phyloP scores from a whole-genome alignment of 2,797 vertebrate species.

The Sebastes cheni region DNA sequence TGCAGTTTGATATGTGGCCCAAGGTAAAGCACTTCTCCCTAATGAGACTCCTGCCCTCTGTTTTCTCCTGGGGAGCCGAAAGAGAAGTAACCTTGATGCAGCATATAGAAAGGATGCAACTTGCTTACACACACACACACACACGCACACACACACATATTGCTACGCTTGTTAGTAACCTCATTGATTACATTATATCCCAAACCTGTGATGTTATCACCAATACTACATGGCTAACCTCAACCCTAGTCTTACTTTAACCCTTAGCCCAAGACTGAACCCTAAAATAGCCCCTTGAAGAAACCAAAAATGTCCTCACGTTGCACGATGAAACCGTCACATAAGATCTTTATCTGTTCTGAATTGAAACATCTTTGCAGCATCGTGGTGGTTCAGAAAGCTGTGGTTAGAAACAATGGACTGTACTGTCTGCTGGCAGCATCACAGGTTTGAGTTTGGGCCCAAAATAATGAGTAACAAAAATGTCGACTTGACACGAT shows the following conservation, averaged over 20 bases:
- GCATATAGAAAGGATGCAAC: constrained; percentile 56
- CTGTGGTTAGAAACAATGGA: not conserved
- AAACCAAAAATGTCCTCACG: not conserved
- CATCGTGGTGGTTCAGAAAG: not conserved
- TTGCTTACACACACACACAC: constrained; percentile 27
- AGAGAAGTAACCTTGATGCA: constrained; percentile 72
- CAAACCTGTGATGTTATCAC: not conserved
- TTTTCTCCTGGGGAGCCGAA: constrained; percentile 62
- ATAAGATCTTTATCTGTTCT: not conserved
- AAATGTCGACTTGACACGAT: not conserved
- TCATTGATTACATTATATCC: constrained; percentile 12
- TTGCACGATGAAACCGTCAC: not conserved
- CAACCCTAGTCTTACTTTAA: not conserved
- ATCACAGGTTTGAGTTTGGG: not conserved
- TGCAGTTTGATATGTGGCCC: constrained; percentile 72
- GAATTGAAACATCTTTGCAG: not conserved
- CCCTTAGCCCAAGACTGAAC: not conserved
- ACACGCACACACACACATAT: not conserved
- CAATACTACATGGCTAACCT: not conserved
- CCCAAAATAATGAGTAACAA: not conserved
- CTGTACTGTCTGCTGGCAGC: not conserved
- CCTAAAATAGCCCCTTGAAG: not conserved
- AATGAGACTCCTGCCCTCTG: constrained; percentile 77
- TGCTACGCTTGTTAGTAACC: not conserved
- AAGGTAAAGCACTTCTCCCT: constrained; percentile 69